Percentiles rank a stretch among this genome's conserved stretches.
Evolutionary conservation across 2,888 invertebrate species (phyloP).

Genomic region (Meiosimyza platycephala): DNA sequence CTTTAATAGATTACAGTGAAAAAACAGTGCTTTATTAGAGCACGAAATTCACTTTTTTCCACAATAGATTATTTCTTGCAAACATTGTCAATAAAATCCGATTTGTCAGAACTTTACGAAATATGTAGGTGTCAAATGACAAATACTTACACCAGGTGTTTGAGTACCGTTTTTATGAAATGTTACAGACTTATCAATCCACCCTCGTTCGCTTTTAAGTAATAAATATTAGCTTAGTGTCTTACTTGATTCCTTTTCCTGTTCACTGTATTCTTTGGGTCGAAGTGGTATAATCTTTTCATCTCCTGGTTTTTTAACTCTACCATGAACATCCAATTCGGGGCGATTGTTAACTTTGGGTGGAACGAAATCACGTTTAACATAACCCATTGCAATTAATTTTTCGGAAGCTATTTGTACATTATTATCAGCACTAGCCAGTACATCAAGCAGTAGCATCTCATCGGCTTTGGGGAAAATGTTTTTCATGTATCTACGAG

Average conservation of each 20-base stretch:
- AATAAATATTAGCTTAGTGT: too few species aligned
- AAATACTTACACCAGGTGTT: background rate
- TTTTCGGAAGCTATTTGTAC: conserved; percentile 89
- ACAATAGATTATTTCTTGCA: too few species aligned
- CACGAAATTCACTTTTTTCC: too few species aligned
- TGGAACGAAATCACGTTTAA: conserved; percentile 79
- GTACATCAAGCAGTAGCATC: conserved; percentile 83
- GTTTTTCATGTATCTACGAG: conserved; percentile 85
- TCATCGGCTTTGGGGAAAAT: conserved; percentile 92
- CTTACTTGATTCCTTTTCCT: conserved; percentile 78
- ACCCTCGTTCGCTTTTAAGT: too few species aligned
- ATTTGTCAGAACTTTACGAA: too few species aligned
- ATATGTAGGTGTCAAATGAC: background rate
- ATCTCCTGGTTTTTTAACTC: conserved; percentile 51
- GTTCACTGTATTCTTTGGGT: conserved; percentile 75
- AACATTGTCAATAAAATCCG: too few species aligned
- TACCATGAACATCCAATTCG: conserved; percentile 49
- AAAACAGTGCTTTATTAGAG: too few species aligned
- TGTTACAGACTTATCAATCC: too few species aligned
- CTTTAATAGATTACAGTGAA: too few species aligned
- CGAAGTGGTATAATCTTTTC: conserved; percentile 65
- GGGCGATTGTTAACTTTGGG: conserved; percentile 70
- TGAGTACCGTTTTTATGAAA: too few species aligned
- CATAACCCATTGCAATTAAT: conserved; percentile 83
- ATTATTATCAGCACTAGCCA: conserved; percentile 89